Conservation (phyloP, 2,113 vertebrate genomes). For the Entomyzon cyanotis region DNA sequence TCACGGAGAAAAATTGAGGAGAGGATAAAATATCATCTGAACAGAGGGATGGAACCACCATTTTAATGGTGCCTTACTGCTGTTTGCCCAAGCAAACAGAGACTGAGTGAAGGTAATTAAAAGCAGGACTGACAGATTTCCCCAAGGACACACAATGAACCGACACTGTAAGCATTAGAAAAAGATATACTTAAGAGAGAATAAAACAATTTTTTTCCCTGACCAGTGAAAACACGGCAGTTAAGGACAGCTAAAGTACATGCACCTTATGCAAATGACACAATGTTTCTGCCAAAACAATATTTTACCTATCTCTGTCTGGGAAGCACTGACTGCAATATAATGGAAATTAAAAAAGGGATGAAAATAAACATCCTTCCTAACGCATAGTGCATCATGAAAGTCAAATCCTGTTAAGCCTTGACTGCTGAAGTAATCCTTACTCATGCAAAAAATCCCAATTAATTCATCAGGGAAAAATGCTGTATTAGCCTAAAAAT, state of each 20-base stretch:
- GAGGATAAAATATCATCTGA: neutral
- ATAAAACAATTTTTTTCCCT: neutral
- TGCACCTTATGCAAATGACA: neutral
- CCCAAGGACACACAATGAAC: neutral
- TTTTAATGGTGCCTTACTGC: neutral
- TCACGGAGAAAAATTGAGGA: neutral
- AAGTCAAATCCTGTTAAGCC: slow-evolving; percentile 32
- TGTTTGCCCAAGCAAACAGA: neutral
- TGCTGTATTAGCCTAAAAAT: slow-evolving; percentile 20
- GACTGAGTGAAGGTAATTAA: neutral
- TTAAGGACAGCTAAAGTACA: neutral
- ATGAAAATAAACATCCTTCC: neutral
- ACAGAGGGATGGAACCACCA: neutral
- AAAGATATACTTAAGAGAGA: neutral
- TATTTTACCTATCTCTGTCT: neutral
- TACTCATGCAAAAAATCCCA: slow-evolving; percentile 33
- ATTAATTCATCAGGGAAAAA: slow-evolving; percentile 39
- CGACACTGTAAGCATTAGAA: neutral
- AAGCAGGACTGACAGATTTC: neutral
- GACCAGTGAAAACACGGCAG: neutral
- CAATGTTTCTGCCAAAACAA: neutral
- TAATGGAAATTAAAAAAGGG: neutral
- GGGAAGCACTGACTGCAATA: neutral
- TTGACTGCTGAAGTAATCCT: slow-evolving; percentile 30
- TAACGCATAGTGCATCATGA: neutral